A percentile compares a stretch with the other conserved stretches of the same genome.
phyloP scores from a whole-genome alignment of 2,797 vertebrate species.

The Pangasius mekongensis region DNA sequence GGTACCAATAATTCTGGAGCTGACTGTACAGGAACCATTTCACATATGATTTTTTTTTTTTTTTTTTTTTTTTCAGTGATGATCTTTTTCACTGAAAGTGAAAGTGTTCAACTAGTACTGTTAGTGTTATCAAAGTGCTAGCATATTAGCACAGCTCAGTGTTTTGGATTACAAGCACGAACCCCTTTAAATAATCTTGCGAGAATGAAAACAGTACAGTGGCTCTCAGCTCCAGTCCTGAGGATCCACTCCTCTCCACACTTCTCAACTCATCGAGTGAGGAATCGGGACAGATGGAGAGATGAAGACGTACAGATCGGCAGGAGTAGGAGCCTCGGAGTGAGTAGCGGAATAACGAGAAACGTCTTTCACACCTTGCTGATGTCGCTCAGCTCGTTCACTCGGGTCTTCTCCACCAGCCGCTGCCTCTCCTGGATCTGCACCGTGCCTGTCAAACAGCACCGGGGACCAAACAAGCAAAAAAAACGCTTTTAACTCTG shows the following conservation, averaged over 20 bases:
- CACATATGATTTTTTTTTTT: background rate
- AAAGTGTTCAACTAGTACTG: background rate
- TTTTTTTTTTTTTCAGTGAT: background rate
- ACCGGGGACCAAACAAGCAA: background rate
- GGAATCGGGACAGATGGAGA: background rate
- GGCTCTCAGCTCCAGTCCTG: background rate
- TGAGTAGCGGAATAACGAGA: background rate
- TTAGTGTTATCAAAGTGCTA: background rate
- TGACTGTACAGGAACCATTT: background rate
- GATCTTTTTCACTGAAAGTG: background rate
- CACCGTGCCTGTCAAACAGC: slow-evolving; percentile 76
- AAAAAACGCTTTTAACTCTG: background rate
- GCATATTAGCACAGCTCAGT: background rate
- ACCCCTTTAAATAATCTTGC: background rate
- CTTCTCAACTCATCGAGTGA: background rate
- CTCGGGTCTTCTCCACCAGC: slow-evolving; percentile 73
- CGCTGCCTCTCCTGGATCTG: slow-evolving; percentile 84
- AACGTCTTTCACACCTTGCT: background rate
- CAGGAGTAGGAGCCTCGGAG: background rate
- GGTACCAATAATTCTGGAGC: background rate
- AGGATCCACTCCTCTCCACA: slow-evolving; percentile 49
- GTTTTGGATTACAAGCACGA: background rate
- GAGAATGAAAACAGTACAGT: background rate
- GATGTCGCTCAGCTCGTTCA: slow-evolving; percentile 71
- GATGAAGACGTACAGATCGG: background rate